Evolutionary conservation across 37 sponge, comb jelly and placozoan genomes (phyloP).

Genomic region (Dysidea cf. avara): DNA sequence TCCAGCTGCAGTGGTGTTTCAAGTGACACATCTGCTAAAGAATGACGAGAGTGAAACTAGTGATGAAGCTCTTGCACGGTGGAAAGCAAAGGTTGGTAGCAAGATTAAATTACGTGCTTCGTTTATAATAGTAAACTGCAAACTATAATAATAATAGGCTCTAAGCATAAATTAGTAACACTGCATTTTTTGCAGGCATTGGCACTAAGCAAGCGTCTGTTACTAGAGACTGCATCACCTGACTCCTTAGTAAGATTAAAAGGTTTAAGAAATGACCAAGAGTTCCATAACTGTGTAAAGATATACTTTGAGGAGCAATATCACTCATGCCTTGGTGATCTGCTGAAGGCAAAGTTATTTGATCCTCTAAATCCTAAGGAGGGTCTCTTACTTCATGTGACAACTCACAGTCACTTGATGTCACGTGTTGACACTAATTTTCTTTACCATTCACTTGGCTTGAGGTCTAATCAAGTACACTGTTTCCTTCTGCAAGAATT

Average conservation of each 20-base stretch:
- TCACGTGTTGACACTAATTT: slow-evolving; percentile 40
- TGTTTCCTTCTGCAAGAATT: slow-evolving; percentile 69
- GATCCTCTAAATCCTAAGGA: neutral
- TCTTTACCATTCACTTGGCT: neutral
- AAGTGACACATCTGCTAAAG: slow-evolving; percentile 31
- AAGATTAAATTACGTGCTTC: neutral
- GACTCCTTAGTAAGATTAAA: slow-evolving; percentile 66
- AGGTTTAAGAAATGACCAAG: slow-evolving; percentile 9
- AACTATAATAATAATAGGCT: neutral
- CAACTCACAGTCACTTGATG: slow-evolving; percentile 78
- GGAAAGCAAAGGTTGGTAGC: neutral
- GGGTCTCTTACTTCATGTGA: slow-evolving; percentile 58
- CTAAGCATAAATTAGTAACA: neutral
- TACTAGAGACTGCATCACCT: slow-evolving; percentile 64
- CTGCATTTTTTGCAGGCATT: slow-evolving; percentile 34
- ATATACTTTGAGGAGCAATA: slow-evolving; percentile 51
- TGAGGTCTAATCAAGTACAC: neutral
- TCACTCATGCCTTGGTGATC: slow-evolving; percentile 39
- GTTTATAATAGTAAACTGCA: neutral
- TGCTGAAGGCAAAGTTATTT: slow-evolving; percentile 2
- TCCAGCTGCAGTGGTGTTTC: slow-evolving; percentile 79
- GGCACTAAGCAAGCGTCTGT: slow-evolving; percentile 27
- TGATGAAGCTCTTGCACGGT: too few species aligned
- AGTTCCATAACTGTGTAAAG: neutral
- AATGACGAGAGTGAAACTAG: too few species aligned